A percentile compares a stretch with the other conserved stretches of the same genome.
Conservation (phyloP, 2,797 vertebrate genomes). For the Rhinogobio ventralis region DNA sequence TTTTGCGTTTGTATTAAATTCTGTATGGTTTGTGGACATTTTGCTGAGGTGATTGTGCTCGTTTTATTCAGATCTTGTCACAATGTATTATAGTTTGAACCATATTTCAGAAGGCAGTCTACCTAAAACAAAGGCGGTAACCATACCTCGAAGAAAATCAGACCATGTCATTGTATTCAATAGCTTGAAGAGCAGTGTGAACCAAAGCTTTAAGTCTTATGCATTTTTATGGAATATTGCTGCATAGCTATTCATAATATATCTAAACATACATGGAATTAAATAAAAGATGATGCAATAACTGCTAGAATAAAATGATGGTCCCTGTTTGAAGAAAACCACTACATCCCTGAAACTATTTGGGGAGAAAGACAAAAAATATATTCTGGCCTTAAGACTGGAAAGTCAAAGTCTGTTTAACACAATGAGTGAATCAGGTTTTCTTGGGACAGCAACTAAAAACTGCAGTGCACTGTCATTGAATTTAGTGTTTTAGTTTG, state of each 20-base stretch:
- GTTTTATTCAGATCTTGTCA: constrained; percentile 49
- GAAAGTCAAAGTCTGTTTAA: not conserved
- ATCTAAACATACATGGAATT: constrained; percentile 62
- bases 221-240: constrained; percentile 78
- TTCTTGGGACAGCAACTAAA: constrained; percentile 29
- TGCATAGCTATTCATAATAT: constrained; percentile 63
- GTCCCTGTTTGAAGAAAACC: constrained; percentile 26
- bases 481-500: constrained; percentile 76
- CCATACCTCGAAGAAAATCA: constrained; percentile 66
- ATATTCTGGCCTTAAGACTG: not conserved
- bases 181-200: constrained; percentile 74
- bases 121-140: constrained; percentile 60
- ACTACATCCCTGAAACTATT: not conserved
- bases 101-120: constrained; percentile 60
- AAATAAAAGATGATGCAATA: constrained; percentile 69
- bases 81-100: constrained; percentile 45
- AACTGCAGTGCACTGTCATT: constrained; percentile 79
- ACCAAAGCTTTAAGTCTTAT: constrained; percentile 90
- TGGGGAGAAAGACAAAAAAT: not conserved
- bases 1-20: constrained; percentile 63
- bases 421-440: not conserved
- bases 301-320: constrained; percentile 76
- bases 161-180: constrained; percentile 60
- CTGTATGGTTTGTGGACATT: constrained; percentile 60
- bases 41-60: constrained; percentile 54